Conservation (phyloP, 2,797 vertebrate species). For the Graptemys geographica region DNA sequence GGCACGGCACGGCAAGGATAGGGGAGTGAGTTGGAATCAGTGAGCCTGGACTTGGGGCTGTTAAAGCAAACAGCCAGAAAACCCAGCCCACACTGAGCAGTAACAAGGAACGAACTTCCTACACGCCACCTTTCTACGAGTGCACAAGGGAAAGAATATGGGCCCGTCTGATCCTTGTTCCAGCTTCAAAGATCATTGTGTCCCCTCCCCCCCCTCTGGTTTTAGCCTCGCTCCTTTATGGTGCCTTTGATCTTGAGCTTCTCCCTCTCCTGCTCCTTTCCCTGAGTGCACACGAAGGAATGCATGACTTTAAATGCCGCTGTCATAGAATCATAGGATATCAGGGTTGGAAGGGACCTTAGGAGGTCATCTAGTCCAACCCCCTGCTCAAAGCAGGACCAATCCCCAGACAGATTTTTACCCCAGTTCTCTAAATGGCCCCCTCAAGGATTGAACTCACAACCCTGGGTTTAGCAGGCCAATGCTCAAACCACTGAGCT, state of each 20-base stretch:
- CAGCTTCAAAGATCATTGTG: not conserved
- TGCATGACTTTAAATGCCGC: accelerated
- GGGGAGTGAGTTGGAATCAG: not conserved
- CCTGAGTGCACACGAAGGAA: not conserved
- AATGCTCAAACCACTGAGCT: too few relatives aligned
- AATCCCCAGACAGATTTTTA: too few relatives aligned
- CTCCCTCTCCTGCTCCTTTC: not conserved
- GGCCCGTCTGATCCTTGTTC: accelerated
- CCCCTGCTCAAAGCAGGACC: too few relatives aligned
- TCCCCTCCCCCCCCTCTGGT: accelerated
- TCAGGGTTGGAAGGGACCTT: too few relatives aligned
- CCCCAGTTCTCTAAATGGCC: too few relatives aligned
- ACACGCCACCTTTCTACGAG: not conserved
- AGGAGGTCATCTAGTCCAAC: too few relatives aligned
- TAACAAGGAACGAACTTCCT: not conserved
- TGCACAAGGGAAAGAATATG: not conserved
- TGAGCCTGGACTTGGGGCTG: not conserved
- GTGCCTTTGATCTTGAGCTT: not conserved
- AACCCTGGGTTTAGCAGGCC: too few relatives aligned
- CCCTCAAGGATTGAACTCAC: too few relatives aligned
- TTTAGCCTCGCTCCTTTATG: not conserved
- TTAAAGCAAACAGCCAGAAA: not conserved
- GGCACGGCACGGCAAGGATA: not conserved
- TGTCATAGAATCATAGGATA: not conserved
- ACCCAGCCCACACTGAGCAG: not conserved